Base-by-base conservation (phyloP, 2,113 vertebrate species). In the Ranitomeya variabilis region DNA sequence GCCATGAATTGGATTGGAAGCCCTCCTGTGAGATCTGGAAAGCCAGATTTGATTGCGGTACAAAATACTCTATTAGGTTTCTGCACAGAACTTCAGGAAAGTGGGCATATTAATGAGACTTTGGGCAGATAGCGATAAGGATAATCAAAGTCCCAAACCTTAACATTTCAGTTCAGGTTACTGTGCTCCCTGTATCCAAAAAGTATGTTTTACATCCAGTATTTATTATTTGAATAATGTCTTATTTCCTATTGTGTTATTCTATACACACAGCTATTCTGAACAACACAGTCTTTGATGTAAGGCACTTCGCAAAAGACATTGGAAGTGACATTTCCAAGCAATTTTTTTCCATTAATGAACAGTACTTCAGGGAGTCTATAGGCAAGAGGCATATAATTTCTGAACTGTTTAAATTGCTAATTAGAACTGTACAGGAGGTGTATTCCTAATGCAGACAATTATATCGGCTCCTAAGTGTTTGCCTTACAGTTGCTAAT, bases 321-420 rank as follows among this genome's bases (percentile, higher is more conserved):
- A 96, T 96, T 96, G 94, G 93, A 96, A 96, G 96, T 96, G 95
- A 95, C 95, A 96, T 96, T 95, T 96, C 95, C 94, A 92, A 94
- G 94, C 90, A 95, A 95, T 95, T 95, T 89, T 92, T 92, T 89
- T 92, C 73, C 93, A 96, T 96, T 96, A 96, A 96, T 96, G 95
- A 96, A 96, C 95, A 94, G 95, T 96, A 96, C 96, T 96, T 96
- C 94, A 96, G 96, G 95, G 96, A 96, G 93, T 94, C 93, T 96
- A 96, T 96, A 96, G 94, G 96, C 95, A 96, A 96, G 96, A 96
- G 94, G 95, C 96, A 95, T 96, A 96, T 96, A 96, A 96, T 96
- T 96, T 96, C 96, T 95, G 93, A 95, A 96, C 95, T 96, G 96
- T 95, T 96, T 96, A 96, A 96, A 96, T 96, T 96, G 96, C 96